Evolutionary conservation across 2,888 invertebrate genomes (phyloP).

Genomic region (Punctoribates punctum): DNA sequence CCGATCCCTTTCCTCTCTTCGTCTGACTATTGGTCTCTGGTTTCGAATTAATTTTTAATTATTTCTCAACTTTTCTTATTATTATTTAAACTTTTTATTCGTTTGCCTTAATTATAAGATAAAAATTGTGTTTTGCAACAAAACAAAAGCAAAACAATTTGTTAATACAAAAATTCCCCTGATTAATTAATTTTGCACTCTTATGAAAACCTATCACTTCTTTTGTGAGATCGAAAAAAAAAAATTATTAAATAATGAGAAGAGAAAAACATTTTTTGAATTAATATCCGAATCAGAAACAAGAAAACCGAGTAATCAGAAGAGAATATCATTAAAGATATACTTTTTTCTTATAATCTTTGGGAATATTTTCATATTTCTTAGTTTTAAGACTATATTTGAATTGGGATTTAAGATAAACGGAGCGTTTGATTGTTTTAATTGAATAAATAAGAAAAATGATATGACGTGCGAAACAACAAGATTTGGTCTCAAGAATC

Average conservation of each 20-base stretch:
- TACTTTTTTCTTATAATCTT: neutral
- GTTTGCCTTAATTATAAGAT: neutral
- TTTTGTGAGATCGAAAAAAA: neutral
- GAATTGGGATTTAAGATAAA: constrained; percentile 2
- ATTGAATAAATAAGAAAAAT: neutral
- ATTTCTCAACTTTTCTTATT: neutral
- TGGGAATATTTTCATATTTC: no score
- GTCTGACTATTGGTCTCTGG: neutral
- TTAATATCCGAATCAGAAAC: neutral
- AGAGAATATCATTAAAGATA: neutral
- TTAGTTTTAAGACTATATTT: neutral
- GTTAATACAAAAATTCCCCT: constrained; percentile 9
- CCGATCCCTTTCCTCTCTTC: neutral
- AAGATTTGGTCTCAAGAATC: neutral
- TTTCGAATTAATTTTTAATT: constrained; percentile 11
- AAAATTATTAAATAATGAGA: neutral
- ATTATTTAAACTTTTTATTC: neutral
- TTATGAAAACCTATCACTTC: constrained; percentile 18
- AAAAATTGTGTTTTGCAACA: neutral
- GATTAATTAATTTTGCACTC: constrained; percentile 21
- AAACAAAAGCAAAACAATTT: neutral
- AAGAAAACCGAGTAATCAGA: neutral
- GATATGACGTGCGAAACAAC: neutral
- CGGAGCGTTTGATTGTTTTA: constrained; percentile 9
- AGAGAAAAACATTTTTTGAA: neutral